Percentiles rank a stretch among this genome's conserved stretches.
These are phyloP conservation scores for Labroides dimidiatus DNA, from an alignment of 2,797 vertebrate genomes.

Conservation along the genomic window DNA sequence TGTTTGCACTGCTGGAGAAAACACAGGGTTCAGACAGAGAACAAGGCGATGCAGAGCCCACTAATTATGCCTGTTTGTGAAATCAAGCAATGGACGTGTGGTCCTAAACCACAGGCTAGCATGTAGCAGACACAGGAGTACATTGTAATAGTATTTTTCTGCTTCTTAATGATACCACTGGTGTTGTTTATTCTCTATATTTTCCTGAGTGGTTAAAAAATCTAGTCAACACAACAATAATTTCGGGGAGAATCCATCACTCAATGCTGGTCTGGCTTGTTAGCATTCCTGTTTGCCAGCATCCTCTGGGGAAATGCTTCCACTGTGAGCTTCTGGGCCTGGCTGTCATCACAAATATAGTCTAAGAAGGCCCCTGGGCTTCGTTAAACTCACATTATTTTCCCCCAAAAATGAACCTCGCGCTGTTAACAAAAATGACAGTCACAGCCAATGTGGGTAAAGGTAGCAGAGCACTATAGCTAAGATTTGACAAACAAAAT, in stretches of 20 bases:
- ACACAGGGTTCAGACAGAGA: conserved; percentile 25
- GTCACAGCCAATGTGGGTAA: conserved; percentile 11
- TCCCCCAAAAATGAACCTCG: conserved; percentile 32
- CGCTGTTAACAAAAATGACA: conserved; percentile 49
- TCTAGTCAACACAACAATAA: not conserved
- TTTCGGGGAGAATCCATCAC: conserved; percentile 28
- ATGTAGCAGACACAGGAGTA: conserved; percentile 23
- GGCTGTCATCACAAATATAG: conserved; percentile 62
- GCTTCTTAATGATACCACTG: not conserved
- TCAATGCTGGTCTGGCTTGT: conserved; percentile 39
- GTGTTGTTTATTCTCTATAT: not conserved
- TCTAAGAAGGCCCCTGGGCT: conserved; percentile 46
- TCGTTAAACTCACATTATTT: conserved; percentile 51
- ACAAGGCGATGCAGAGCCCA: conserved; percentile 11
- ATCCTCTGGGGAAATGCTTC: conserved; percentile 45
- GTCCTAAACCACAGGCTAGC: conserved; percentile 29
- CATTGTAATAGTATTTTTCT: not conserved
- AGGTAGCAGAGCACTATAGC: conserved; percentile 18
- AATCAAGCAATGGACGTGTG: conserved; percentile 37
- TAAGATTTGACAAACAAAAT: not conserved
- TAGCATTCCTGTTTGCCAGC: conserved; percentile 41
- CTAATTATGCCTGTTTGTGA: conserved; percentile 58
- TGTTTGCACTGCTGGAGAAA: conserved; percentile 52
- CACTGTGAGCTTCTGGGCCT: conserved; percentile 35
- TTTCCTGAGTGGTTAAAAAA: conserved; percentile 4